phyloP scores from a whole-genome alignment of 35 echinoderm and acorn worm genomes.

The Ptychodera flava region DNA sequence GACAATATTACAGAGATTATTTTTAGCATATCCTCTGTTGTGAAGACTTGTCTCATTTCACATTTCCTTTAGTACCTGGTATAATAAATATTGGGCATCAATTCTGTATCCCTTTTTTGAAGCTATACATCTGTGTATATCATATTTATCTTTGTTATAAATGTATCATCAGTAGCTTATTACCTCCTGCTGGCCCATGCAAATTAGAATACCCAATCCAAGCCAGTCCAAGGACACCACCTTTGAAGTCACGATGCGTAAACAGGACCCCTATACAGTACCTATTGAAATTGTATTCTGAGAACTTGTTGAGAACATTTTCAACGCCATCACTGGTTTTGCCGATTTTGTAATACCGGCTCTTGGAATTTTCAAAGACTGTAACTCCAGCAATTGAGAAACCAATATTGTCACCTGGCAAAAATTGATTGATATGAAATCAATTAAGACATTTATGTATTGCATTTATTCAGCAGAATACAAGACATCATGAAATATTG shows the following conservation, averaged over 20 bases:
- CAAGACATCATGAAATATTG: no score
- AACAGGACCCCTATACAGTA: slow-evolving; percentile 37
- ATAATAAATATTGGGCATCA: no score
- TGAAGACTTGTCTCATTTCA: no score
- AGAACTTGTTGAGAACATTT: slow-evolving; percentile 9
- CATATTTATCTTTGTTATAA: no score
- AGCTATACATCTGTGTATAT: no score
- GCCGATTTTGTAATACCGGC: neutral
- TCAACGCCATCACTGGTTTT: neutral
- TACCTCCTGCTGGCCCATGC: slow-evolving; percentile 23
- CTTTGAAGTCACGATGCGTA: slow-evolving; percentile 26
- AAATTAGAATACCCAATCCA: slow-evolving; percentile 31
- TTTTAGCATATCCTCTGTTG: no score
- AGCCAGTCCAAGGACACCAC: slow-evolving; percentile 36
- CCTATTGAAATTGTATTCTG: slow-evolving; percentile 18
- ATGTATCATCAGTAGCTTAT: slow-evolving; percentile 5
- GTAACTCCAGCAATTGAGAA: slow-evolving; percentile 32
- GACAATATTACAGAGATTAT: no score
- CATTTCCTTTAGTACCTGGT: no score
- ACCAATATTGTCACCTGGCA: slow-evolving; percentile 43
- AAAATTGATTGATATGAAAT: neutral
- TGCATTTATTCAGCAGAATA: no score
- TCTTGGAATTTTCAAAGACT: slow-evolving; percentile 8
- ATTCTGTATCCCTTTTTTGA: no score
- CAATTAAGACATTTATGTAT: no score